Evolutionary conservation across 2,113 vertebrate genomes (phyloP), one percentile per base, ranked within the genome.

Genomic region (Atlantisia rogersi): DNA sequence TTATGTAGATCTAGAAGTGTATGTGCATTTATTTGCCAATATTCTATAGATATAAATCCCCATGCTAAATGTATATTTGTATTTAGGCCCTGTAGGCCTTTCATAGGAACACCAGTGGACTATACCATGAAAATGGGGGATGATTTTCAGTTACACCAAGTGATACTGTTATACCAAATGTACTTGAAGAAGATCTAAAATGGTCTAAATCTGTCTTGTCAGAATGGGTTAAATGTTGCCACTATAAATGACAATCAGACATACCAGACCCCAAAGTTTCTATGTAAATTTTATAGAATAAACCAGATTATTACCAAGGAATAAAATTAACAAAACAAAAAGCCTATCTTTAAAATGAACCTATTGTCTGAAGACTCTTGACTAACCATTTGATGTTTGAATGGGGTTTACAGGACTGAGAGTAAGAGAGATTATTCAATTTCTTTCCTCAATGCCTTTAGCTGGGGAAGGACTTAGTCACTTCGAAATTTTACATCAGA

Each of bases 211-310:
- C 8, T 56, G 3, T 46, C 10, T 65, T n/a, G 4, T 79, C 6
- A 67, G 21, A 59, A 31, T 65, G 35, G 19, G 5, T 55, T 55
- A 85, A 52, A 67, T 50, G 7, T 50, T 16, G 25, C 2, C 28
- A n/a, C 4, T 16, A 14, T 24, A 70, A 79, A 35, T 48, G 12
- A 67, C 13, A 84, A 69, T 26, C 19, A 28, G 8, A 20, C 6
- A 15, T n/a, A 60, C 8, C 11, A 42, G 11, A 0, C 0, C 12
- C 2, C 5, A 16, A 39, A 29, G 0, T 44, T 88, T 63, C 26
- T 65, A 5, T 29, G 31, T 2, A 80, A 59, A 68, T 63, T 63
- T 3, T n/a, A 39, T 7, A 39, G 46, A 75, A 76, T 7, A 75
- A 19, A 6, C 6, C 58, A 35, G 56, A 22, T 52, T 39, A 60